phyloP scores from a whole-genome alignment of 1,140 invertebrate genomes.

The Tetragonula clypearis region DNA sequence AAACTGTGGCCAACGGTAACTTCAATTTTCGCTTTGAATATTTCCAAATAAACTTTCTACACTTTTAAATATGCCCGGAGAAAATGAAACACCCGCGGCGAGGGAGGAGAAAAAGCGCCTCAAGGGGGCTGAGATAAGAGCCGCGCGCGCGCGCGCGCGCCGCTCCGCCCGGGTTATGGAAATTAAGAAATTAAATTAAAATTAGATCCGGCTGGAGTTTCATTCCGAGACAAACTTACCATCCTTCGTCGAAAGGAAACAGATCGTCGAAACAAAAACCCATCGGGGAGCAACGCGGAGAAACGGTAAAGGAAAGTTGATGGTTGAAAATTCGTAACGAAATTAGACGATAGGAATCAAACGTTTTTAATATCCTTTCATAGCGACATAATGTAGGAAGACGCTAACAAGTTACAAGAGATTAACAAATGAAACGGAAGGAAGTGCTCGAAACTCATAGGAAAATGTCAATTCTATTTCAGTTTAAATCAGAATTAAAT shows the following conservation, averaged over 20 bases:
- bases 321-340: neutral
- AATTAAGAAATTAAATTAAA: conserved; percentile 38
- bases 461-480: no score
- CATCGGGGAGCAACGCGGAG: neutral
- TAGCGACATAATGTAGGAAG: neutral
- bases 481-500: no score
- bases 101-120: neutral
- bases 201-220: conserved; percentile 22
- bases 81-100: neutral
- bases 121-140: neutral
- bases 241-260: neutral
- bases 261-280: neutral
- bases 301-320: neutral
- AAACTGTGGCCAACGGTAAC: neutral
- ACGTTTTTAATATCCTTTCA: neutral
- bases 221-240: conserved; percentile 6
- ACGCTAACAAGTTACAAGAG: no score
- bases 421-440: no score
- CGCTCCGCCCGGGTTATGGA: neutral
- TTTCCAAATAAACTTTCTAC: conserved; percentile 16
- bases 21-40: conserved; percentile 27
- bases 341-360: neutral
- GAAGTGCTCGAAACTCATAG: no score
- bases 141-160: no score
- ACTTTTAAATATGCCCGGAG: conserved; percentile 4